These are phyloP conservation scores for Sarcophaga variegata DNA, from an alignment of 2,888 invertebrate genomes.

Conservation along the genomic window DNA sequence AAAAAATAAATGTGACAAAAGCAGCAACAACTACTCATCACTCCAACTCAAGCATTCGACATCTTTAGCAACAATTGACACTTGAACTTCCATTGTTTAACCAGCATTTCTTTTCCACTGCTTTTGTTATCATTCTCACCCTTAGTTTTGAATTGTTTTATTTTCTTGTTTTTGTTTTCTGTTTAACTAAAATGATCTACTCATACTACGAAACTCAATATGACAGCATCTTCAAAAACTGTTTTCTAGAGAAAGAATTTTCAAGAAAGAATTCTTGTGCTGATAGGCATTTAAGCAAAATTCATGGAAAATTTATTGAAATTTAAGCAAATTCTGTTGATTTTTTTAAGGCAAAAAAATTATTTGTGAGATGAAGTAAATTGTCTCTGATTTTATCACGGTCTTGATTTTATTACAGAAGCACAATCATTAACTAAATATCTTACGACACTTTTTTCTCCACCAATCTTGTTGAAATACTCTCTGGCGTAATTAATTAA, in stretches of 20 bases:
- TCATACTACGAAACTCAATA: no score
- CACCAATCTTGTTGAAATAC: conserved; percentile 40
- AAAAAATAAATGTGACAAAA: conserved; percentile 50
- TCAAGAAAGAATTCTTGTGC: no score
- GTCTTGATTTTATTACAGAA: conserved; percentile 27
- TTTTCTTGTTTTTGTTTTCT: background rate
- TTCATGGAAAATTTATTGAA: no score
- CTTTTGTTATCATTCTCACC: background rate
- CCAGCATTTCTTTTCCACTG: conserved; percentile 12
- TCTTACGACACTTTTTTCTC: conserved; percentile 26
- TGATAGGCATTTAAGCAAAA: no score
- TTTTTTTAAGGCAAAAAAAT: no score
- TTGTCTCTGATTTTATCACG: background rate
- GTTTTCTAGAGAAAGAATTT: no score
- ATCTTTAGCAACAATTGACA: conserved; percentile 60
- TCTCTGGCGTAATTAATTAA: conserved; percentile 41
- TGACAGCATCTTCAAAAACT: no score
- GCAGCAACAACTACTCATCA: conserved; percentile 48
- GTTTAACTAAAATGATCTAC: no score
- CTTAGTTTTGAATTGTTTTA: conserved; percentile 1
- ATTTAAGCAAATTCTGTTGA: no score
- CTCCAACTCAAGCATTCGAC: conserved; percentile 41
- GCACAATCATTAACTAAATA: conserved; percentile 34
- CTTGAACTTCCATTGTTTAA: conserved; percentile 56
- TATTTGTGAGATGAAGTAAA: no score